phyloP scores from a whole-genome alignment of 64 coral and sea anemone species.

The Pocillopora damicornis region DNA sequence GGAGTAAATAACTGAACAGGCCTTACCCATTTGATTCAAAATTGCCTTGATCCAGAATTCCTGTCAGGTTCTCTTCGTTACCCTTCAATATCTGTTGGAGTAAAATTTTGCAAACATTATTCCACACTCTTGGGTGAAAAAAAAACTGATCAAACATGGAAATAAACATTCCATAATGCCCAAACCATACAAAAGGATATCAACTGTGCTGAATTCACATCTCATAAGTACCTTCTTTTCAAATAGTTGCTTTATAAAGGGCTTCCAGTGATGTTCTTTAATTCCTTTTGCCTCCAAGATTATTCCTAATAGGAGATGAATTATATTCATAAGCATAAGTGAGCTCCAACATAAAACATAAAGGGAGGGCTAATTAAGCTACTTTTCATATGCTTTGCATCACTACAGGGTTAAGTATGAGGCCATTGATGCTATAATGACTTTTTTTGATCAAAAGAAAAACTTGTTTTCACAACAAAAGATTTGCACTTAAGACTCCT shows the following conservation, averaged over 20 bases:
- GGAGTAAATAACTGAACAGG: background rate
- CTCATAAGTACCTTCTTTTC: conserved; percentile 66
- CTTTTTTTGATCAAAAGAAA: too few species aligned
- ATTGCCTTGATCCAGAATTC: conserved; percentile 77
- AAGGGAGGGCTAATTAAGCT: too few species aligned
- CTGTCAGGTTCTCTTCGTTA: conserved; percentile 75
- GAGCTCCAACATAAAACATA: too few species aligned
- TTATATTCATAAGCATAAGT: background rate
- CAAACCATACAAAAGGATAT: too few species aligned
- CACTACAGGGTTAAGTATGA: too few species aligned
- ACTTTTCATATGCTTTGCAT: too few species aligned
- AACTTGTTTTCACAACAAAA: too few species aligned
- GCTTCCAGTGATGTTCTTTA: conserved; percentile 97
- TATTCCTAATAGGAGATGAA: conserved; percentile 53
- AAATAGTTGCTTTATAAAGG: conserved; percentile 80
- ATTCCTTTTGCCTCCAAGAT: conserved; percentile 92
- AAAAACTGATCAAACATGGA: too few species aligned
- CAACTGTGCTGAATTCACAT: too few species aligned
- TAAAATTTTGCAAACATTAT: background rate
- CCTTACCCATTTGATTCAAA: conserved; percentile 92
- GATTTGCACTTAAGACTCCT: too few species aligned
- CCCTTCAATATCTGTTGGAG: conserved; percentile 68
- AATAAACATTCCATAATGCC: too few species aligned
- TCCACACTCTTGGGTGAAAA: background rate
- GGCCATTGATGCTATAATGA: too few species aligned